A percentile compares a stretch with the other conserved stretches of the same genome.
Conservation (phyloP, 1,140 invertebrate genomes). For the Eubasilissa regina region DNA sequence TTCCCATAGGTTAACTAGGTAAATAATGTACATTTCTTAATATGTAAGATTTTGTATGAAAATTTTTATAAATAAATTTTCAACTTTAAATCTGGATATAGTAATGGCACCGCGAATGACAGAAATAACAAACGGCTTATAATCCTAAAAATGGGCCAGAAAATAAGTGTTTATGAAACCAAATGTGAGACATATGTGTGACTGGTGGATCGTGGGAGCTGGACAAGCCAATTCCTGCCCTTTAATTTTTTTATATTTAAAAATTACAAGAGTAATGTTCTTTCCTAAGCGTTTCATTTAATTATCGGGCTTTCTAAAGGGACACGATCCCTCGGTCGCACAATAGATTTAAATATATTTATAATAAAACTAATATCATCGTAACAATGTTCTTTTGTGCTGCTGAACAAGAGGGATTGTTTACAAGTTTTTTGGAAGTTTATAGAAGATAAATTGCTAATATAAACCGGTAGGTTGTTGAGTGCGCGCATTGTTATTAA, state of each 20-base stretch:
- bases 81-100: constrained; percentile 6
- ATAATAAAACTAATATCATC: constrained; percentile 30
- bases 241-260: no score
- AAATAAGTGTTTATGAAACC: no score
- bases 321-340: no score
- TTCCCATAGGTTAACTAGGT: constrained; percentile 28
- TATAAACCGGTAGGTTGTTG: constrained; percentile 27
- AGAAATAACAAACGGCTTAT: background rate
- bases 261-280: no score
- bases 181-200: background rate
- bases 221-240: background rate
- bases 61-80: constrained; percentile 27
- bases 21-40: constrained; percentile 37
- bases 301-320: no score
- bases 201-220: background rate
- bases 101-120: constrained; percentile 5
- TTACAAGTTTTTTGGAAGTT: background rate
- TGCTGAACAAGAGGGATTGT: background rate
- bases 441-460: constrained; percentile 15
- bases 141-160: background rate
- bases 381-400: constrained; percentile 34
- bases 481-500: constrained; percentile 7
- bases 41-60: constrained; percentile 32
- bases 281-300: no score
- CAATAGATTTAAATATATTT: background rate